phyloP scores from a whole-genome alignment of 2,113 vertebrate species.

The Furnarius figulus region DNA sequence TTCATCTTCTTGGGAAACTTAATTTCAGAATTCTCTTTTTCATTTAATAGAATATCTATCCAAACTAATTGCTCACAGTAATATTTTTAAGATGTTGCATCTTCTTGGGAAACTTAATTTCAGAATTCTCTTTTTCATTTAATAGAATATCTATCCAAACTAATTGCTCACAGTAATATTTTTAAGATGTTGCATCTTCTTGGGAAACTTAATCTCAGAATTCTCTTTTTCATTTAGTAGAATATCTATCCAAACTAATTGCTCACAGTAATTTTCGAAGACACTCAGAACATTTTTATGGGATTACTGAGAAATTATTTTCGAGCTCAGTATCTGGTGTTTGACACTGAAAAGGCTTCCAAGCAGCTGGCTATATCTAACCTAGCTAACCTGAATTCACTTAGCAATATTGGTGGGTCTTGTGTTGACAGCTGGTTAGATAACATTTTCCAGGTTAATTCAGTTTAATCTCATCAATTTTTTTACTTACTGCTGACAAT shows the following conservation, averaged over 20 bases:
- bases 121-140: too few species aligned
- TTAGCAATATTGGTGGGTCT: not conserved
- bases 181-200: not conserved
- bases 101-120: too few species aligned
- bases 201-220: not conserved
- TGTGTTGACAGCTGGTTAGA: not conserved
- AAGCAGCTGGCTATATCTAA: not conserved
- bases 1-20: too few species aligned
- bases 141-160: too few species aligned
- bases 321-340: not conserved
- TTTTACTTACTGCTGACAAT: not conserved
- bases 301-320: not conserved
- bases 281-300: not conserved
- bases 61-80: too few species aligned
- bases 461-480: not conserved
- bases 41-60: too few species aligned
- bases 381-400: not conserved
- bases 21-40: too few species aligned
- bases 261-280: not conserved
- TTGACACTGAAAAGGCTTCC: not conserved
- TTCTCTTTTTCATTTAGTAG: not conserved
- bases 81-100: too few species aligned
- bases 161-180: too few species aligned
- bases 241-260: not conserved
- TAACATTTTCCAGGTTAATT: not conserved